Percentiles rank a stretch among this genome's conserved stretches.
Conservation (phyloP, 2,888 invertebrate genomes). For the Belgica antarctica region DNA sequence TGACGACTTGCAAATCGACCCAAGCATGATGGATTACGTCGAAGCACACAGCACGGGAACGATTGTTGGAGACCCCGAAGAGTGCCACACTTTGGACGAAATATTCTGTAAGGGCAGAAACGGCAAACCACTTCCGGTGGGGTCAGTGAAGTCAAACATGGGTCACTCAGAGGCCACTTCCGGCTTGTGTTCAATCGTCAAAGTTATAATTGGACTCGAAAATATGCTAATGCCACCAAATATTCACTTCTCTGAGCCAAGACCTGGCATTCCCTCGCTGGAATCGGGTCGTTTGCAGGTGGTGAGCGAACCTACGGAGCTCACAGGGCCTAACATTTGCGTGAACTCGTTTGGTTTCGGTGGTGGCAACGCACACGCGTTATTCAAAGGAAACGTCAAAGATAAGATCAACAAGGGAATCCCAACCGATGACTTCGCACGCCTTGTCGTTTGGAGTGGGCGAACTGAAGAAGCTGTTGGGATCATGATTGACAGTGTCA, state of each 20-base stretch:
- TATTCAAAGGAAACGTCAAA: conserved; percentile 63
- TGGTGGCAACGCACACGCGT: conserved; percentile 72
- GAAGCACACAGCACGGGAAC: conserved; percentile 97
- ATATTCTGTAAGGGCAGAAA: conserved; percentile 61
- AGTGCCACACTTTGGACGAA: conserved; percentile 71
- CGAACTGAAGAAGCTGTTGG: conserved; percentile 71
- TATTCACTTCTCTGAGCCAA: conserved; percentile 65
- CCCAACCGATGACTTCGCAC: conserved; percentile 62
- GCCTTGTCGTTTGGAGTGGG: conserved; percentile 69
- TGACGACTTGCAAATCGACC: conserved; percentile 70
- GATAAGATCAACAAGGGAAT: conserved; percentile 61
- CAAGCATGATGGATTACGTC: conserved; percentile 76
- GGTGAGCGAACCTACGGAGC: conserved; percentile 66
- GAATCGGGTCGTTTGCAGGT: conserved; percentile 63
- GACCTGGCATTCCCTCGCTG: conserved; percentile 58
- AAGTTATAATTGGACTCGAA: conserved; percentile 74
- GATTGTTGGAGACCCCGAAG: conserved; percentile 68
- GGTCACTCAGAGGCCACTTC: conserved; percentile 83
- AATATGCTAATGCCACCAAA: conserved; percentile 75
- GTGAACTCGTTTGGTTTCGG: conserved; percentile 88
- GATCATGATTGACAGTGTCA: conserved; percentile 61
- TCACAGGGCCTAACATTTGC: conserved; percentile 66
- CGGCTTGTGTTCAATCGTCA: conserved; percentile 73
- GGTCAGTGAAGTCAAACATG: conserved; percentile 83
- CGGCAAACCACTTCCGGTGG: conserved; percentile 65